phyloP scores from a whole-genome alignment of 1,140 invertebrate species.

The Melanaphis sacchari region DNA sequence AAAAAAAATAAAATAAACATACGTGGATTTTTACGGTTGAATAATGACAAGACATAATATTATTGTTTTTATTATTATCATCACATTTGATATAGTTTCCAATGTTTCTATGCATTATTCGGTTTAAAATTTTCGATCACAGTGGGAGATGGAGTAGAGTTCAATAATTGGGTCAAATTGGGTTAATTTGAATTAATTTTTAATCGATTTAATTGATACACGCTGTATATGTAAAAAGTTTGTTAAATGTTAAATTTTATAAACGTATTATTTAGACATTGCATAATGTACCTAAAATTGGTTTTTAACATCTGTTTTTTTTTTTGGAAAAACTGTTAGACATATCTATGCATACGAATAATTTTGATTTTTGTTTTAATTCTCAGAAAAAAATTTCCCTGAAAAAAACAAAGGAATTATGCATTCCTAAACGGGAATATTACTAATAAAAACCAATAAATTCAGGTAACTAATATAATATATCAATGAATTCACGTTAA shows the following conservation, averaged over 20 bases:
- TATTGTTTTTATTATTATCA: not conserved
- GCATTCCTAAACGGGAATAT: not conserved
- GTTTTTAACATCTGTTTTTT: not conserved
- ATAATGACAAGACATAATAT: not conserved
- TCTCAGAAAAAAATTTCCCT: not conserved
- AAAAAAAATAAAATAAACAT: not conserved
- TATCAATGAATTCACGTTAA: not conserved
- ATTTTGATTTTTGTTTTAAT: not conserved
- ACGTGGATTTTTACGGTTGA: not conserved
- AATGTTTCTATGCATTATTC: not conserved
- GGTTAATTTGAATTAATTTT: not conserved
- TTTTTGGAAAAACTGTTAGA: too few species aligned
- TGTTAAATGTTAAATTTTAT: not conserved
- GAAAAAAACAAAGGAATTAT: too few species aligned
- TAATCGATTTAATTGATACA: not conserved
- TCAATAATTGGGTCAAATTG: not conserved
- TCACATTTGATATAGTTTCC: not conserved
- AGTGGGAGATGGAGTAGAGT: not conserved
- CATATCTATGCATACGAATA: not conserved
- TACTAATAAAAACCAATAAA: not conserved
- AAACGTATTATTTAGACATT: not conserved
- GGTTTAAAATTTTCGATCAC: not conserved
- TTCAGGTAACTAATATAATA: too few species aligned
- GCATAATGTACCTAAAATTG: not conserved
- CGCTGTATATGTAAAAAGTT: not conserved